Conservation (phyloP, 92 coral and sea anemone genomes). For the Porites divaricata region DNA sequence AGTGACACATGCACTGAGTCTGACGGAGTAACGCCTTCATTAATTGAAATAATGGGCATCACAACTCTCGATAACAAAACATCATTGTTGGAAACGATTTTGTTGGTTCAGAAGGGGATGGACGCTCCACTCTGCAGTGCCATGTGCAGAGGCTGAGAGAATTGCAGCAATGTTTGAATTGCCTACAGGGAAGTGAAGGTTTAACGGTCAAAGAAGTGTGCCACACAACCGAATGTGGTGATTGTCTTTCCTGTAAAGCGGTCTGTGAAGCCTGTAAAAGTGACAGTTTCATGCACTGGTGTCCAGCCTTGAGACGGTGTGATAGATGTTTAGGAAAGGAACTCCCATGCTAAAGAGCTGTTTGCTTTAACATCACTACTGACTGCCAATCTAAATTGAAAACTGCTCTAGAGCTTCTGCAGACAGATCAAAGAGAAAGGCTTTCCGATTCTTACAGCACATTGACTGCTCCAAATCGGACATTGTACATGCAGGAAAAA, state of each 20-base stretch:
- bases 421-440: slow-evolving; percentile 23
- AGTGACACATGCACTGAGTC: too few relatives aligned
- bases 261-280: slow-evolving; percentile 12
- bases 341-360: slow-evolving; percentile 38
- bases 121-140: slow-evolving; percentile 10
- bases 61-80: slow-evolving; percentile 35
- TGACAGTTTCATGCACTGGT: slow-evolving; percentile 3
- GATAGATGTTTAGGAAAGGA: slow-evolving; percentile 33
- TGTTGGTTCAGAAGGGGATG: slow-evolving; percentile 5
- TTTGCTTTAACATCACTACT: slow-evolving; percentile 44
- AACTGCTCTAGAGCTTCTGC: slow-evolving; percentile 38
- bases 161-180: slow-evolving; percentile 20
- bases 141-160: neutral
- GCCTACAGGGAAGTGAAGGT: neutral
- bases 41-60: slow-evolving; percentile 31
- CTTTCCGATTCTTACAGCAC: slow-evolving; percentile 30
- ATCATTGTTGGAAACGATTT: slow-evolving; percentile 23
- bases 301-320: slow-evolving; percentile 46
- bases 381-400: slow-evolving; percentile 47
- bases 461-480: slow-evolving; percentile 43
- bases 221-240: slow-evolving; percentile 9
- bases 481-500: slow-evolving; percentile 47
- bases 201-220: slow-evolving; percentile 18
- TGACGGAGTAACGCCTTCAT: too few relatives aligned
- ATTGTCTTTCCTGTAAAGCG: slow-evolving; percentile 5